Conservation (phyloP, 2,113 vertebrate species). For the Peromyscus leucopus region DNA sequence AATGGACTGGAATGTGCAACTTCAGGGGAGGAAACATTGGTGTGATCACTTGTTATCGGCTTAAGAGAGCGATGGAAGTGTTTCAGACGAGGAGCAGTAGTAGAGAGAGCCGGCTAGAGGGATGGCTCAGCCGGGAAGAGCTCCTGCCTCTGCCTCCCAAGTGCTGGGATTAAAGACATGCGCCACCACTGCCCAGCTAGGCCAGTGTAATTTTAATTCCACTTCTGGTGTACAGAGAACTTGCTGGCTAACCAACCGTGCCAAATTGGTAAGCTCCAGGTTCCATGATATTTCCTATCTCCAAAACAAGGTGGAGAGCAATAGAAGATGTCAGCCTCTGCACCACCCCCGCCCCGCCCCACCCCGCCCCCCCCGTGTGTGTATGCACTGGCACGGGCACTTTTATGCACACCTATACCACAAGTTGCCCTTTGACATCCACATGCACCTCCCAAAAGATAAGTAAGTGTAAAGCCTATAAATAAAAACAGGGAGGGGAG, state of each 20-base stretch:
- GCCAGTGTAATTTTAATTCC: neutral
- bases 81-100: neutral
- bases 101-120: neutral
- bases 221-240: neutral
- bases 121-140: neutral
- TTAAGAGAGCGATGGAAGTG: neutral
- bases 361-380: neutral
- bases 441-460: neutral
- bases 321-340: neutral
- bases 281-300: neutral
- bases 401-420: neutral
- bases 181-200: neutral
- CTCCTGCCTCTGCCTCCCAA: too few relatives aligned
- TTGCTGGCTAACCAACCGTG: neutral
- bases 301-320: neutral
- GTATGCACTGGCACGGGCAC: neutral
- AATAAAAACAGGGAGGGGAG: neutral
- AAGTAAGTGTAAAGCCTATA: neutral
- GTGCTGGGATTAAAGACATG: too few relatives aligned
- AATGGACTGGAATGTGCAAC: neutral
- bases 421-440: neutral
- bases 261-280: neutral
- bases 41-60: neutral
- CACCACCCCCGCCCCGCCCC: neutral
- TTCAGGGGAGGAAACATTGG: neutral